Base-by-base conservation (phyloP, 2,797 vertebrate species). In the Leptodactylus fallax region DNA sequence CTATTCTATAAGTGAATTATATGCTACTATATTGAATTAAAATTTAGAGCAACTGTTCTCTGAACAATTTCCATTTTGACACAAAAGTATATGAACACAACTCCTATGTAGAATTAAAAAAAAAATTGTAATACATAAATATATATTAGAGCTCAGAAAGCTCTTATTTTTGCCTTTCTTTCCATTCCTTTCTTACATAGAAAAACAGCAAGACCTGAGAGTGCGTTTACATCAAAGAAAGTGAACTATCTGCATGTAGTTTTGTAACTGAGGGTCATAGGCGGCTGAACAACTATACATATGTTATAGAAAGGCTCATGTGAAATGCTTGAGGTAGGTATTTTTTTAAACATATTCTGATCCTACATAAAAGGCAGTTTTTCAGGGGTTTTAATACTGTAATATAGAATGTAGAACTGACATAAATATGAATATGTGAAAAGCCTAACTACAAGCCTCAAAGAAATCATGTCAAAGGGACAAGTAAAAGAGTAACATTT, bases 381-480 rank as follows among this genome's bases (percentile, higher is more conserved):
- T 53, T 78, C 58, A 85, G 49, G 47, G 7, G 3, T 17, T 25
- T 71, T 10, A 85, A 49, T 27, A 14, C 36, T 36, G 36, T 36
- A 36, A 36, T 36, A 36, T 36, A 78, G 53, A 77, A 23, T 77
- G 47, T 77, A 27, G 23, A 27, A 49, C n/a, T 56, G 63, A 78
- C 47, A 77, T 63, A 27, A 63, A 77, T 36, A 85, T 78, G 23
- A 77, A 77, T 6, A 58, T n/a, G 8, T 63, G n/a, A 47, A 51
- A 63, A 14, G 11, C 13, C 25, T 85, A 76, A 77, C 9, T 85
- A 58, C 13, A 25, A 78, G 56, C 83, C 77, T 85, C 13, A 76
- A 74, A 84, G n/a, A 61, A 76, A 74, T 16, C n/a, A 19, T n/a
- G 6, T 84, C 14, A 77, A 49, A 21, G 27, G 53, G 21, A 51